phyloP scores from a whole-genome alignment of 2,113 vertebrate genomes.

The Oplegnathus fasciatus region DNA sequence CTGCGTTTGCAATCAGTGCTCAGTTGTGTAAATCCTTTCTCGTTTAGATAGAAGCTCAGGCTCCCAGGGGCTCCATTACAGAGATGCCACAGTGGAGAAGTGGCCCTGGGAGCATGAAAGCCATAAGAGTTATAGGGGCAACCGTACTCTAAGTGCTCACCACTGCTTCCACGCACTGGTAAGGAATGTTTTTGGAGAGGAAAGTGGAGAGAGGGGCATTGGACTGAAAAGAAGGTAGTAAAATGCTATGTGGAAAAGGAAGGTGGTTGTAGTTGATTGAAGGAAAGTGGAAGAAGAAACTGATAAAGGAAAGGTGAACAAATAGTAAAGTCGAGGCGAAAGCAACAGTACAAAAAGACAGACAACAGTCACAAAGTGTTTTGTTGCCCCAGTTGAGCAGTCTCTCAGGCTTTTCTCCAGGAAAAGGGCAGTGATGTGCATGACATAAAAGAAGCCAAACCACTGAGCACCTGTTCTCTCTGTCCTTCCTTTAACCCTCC shows the following conservation, averaged over 20 bases:
- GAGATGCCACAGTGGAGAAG: conserved; percentile 36
- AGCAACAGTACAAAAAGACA: conserved; percentile 18
- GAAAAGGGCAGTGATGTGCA: conserved; percentile 35
- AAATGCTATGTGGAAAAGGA: neutral
- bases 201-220: neutral
- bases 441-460: conserved; percentile 23
- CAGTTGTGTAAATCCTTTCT: conserved; percentile 64
- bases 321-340: neutral
- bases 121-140: conserved; percentile 12
- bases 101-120: conserved; percentile 35
- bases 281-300: neutral
- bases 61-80: conserved; percentile 56
- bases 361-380: neutral
- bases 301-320: neutral
- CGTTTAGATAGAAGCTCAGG: conserved; percentile 30
- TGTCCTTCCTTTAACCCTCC: conserved; percentile 31
- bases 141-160: neutral
- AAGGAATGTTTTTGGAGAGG: neutral
- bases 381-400: conserved; percentile 31
- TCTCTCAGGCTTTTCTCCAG: conserved; percentile 43
- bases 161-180: neutral
- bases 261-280: neutral
- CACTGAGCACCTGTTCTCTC: conserved; percentile 36
- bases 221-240: neutral
- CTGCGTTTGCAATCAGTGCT: conserved; percentile 32